Evolutionary conservation across 2,888 invertebrate species (phyloP), one percentile per base, ranked within the genome.

Genomic region (Uloborus plumipes): DNA sequence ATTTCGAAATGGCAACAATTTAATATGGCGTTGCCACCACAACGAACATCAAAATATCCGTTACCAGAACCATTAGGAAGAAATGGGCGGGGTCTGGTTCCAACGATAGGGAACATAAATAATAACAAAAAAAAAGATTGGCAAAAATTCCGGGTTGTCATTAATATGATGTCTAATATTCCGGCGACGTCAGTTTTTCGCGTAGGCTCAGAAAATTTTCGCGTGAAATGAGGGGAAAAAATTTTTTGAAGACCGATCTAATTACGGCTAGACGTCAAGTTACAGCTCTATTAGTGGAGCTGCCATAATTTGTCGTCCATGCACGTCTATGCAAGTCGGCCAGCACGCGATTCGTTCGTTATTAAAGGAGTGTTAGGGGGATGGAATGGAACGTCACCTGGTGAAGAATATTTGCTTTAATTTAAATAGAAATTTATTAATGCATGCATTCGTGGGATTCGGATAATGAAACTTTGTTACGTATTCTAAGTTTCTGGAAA

Each of bases 241-340:
- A 53, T 16, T n/a, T n/a, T n/a, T n/a, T 47, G 58, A 31, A 61
- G 16, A 39, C 20, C 50, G 50, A 66, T 66, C 58, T 78, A 65
- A 78, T 78, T 78, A 71, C 58, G 65, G 70, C 26, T 58, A 58
- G 55, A 16, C 39, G 58, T 49, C 58, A 55, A 59, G 66, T 66
- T 64, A 78, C 77, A 51, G 71, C 77, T 78, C 77, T 71, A 78
- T 78, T 78, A 78, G 64, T 39, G 39, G 51, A 26, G n/a, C 51
- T 50, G 58, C 55, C 65, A 50, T 70, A 62, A 78, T 78, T 58
- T 69, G 77, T 66, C 65, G 77, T 64, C 77, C 13, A 47, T 16
- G 70, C 77, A 78, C 77, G 77, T 78, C 18, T 50, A 49, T 65
- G 15, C 59, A 53, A 1, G 55, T 22, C 16, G 39, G 53, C 31